Conservation (phyloP, 2,797 vertebrate genomes). For the Bradypodion ventrale region DNA sequence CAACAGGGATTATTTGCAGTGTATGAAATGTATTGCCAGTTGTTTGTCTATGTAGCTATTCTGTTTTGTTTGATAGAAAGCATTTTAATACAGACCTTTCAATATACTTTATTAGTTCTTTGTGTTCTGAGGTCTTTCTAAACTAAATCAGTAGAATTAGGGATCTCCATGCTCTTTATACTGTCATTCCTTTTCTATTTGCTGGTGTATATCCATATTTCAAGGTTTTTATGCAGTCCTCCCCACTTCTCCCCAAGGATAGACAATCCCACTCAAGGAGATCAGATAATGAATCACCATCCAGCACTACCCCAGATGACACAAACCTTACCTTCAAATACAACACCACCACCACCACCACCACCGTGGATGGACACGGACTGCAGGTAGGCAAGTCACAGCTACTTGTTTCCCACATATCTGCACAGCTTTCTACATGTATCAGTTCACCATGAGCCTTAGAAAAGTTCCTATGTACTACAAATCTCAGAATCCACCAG, state of each 20-base stretch:
- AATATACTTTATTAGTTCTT: not conserved
- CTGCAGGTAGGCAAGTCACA: constrained; percentile 77
- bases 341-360: no score
- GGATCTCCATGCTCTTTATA: not conserved
- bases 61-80: not conserved
- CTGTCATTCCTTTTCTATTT: not conserved
- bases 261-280: constrained; percentile 83
- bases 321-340: constrained; percentile 82
- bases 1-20: not conserved
- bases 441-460: no score
- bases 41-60: not conserved
- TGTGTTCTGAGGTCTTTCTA: not conserved
- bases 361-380: constrained; percentile 83
- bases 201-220: not conserved
- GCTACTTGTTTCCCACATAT: accelerated
- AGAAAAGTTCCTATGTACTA: no score
- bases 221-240: not conserved
- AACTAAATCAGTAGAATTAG: not conserved
- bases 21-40: not conserved
- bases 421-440: no score
- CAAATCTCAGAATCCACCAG: no score
- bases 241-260: constrained; percentile 77
- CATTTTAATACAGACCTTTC: not conserved
- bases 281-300: constrained; percentile 81
- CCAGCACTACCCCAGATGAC: constrained; percentile 83